Base-by-base conservation (phyloP, 1,140 invertebrate species). In the Eumaeus atala region DNA sequence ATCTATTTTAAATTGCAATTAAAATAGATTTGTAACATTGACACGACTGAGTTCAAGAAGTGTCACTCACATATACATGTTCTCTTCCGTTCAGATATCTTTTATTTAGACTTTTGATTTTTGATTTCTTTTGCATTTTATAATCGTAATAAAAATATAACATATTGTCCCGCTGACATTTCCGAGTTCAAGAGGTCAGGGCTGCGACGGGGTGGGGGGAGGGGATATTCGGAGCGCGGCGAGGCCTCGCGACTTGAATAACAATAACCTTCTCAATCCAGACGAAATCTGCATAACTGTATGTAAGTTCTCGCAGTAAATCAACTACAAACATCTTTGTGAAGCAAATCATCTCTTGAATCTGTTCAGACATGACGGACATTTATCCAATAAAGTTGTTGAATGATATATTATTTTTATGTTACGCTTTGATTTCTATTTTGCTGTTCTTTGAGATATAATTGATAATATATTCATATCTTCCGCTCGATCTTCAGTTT, bases 181-280 rank as follows among this genome's bases (percentile, higher is more conserved):
- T 76, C 62, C 63, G 67, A 67, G 75, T 83, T 78, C 72, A 79
- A 73, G 61, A 58, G 79, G 77, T 83, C 79, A 83, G 62, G 77
- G 77, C 72, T 80, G 64, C 56, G 56, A 65, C 16, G 58, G 65
- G 65, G 63, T n/a, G n/a, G n/a, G n/a, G n/a, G n/a, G n/a, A n/a
- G n/a, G n/a, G n/a, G n/a, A n/a, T n/a, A n/a, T n/a, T n/a, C n/a
- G 62, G 72, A 72, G 67, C 72, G 65, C 67, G 65, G 67, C 66
- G 71, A 54, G 28, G 59, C 34, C 54, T 57, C 51, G 14, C 49
- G 61, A 67, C 74, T 67, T 65, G 73, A 82, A 76, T 76, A 70
- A 66, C 67, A 72, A 77, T 77, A 72, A 59, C 59, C 57, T n/a
- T 58, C 61, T 62, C 48, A 68, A 66, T 64, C 68, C 65, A 48